A percentile compares a stretch with the other conserved stretches of the same genome.
Evolutionary conservation across 2,888 invertebrate species (phyloP).

Genomic region (Holacanthella duospinosa): DNA sequence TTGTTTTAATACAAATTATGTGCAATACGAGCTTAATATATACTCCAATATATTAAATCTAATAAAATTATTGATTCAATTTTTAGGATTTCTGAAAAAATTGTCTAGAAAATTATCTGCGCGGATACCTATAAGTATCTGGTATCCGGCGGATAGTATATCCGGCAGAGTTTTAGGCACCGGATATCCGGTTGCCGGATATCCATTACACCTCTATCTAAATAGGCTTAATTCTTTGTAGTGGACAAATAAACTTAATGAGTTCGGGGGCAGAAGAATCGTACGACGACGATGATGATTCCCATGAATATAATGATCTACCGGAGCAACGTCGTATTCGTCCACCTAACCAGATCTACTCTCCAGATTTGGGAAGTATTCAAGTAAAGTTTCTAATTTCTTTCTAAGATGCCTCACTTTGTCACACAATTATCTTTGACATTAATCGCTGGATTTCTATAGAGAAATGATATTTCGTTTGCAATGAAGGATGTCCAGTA

Average conservation of each 20-base stretch:
- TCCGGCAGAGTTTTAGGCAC: no score
- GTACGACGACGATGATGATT: slow-evolving; percentile 25
- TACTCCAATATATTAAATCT: no score
- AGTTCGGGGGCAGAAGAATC: slow-evolving; percentile 26
- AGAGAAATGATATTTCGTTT: slow-evolving; percentile 30
- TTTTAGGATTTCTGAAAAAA: no score
- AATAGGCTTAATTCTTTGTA: slow-evolving; percentile 20
- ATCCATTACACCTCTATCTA: slow-evolving; percentile 7
- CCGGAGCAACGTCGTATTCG: slow-evolving; percentile 4
- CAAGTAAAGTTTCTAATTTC: slow-evolving; percentile 9
- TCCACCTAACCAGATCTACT: slow-evolving; percentile 25
- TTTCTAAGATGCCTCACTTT: background rate
- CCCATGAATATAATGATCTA: slow-evolving; percentile 5
- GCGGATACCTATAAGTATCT: no score
- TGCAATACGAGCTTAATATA: no score
- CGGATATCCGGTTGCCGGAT: no score
- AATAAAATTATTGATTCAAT: no score
- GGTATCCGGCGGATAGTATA: no score
- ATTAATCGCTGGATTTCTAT: no score
- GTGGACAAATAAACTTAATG: slow-evolving; percentile 35
- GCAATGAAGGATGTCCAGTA: slow-evolving; percentile 18
- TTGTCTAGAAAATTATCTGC: no score
- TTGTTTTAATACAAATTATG: no score
- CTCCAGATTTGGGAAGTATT: slow-evolving; percentile 22
- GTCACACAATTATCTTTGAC: background rate